Evolutionary conservation across 30 jellyfish, hydroid and myxozoan genomes (phyloP), one percentile per base, ranked within the genome.

Genomic region (Nemopilema nomurai): DNA sequence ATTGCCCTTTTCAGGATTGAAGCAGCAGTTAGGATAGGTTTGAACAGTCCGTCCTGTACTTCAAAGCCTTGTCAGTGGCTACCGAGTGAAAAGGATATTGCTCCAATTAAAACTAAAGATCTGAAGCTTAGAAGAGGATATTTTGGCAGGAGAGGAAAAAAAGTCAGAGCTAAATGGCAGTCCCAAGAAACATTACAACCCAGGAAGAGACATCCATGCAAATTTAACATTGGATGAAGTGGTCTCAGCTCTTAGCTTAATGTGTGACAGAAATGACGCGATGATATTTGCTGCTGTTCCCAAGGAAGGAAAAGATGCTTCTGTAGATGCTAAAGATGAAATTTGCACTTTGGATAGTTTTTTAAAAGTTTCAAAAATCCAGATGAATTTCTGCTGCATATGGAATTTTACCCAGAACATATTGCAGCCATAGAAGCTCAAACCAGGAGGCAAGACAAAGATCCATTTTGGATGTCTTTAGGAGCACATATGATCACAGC

Each of bases 11-110:
- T 79, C 50, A 13, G 81, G 32, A 62, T 79, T 8, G 88, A 79
- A 51, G 80, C 88, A 9, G 81, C 88, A 0, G 81, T 57, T 0
- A 53, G 88, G 32, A 8, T 79, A 67, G 88, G 88, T 0, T 57
- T 79, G 65, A 79, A n/a, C n/a, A n/a, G n/a, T n/a, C n/a, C n/a
- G n/a, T n/a, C n/a, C n/a, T n/a, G n/a, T n/a, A n/a, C n/a, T n/a
- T n/a, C n/a, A n/a, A n/a, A n/a, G n/a, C n/a, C n/a, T n/a, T n/a
- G n/a, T n/a, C n/a, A n/a, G n/a, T 84, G 95, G 95, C 94, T 84
- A 8, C 93, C 93, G 13, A 79, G 29, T 31, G 30, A 21, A 18
- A 32, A 85, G 18, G 73, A 22, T 8, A 74, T 71, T 16, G 73
- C 18, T 8, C 72, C 73, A 13, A 24, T 71, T 18, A 69, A 25